phyloP scores from a whole-genome alignment of 1,140 invertebrate species.

The Dreissena rostriformis region DNA sequence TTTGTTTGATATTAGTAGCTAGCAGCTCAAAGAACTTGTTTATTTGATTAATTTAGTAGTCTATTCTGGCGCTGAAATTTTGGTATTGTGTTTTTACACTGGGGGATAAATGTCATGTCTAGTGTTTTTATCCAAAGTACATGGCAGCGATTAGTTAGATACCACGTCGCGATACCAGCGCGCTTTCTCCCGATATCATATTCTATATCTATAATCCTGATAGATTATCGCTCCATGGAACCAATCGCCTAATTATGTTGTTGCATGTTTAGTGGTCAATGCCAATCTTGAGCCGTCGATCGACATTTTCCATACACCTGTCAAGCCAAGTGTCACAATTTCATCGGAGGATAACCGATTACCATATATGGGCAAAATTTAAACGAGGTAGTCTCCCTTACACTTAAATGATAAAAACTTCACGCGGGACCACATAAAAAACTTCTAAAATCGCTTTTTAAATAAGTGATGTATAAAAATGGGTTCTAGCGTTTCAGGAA shows the following conservation, averaged over 20 bases:
- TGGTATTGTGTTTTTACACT: slow-evolving; percentile 25
- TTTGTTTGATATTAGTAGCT: neutral
- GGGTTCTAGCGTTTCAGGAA: too few relatives aligned
- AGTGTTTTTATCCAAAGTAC: slow-evolving; percentile 31
- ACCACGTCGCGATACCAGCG: slow-evolving; percentile 12
- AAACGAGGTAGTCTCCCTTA: neutral
- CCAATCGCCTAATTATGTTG: neutral
- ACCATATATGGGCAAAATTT: neutral
- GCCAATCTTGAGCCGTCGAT: neutral
- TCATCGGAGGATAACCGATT: too few relatives aligned
- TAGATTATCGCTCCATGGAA: slow-evolving; percentile 41
- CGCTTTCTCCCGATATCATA: slow-evolving; percentile 34
- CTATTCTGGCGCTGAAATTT: neutral
- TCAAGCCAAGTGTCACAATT: neutral
- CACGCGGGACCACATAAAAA: too few relatives aligned
- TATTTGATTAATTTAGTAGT: neutral
- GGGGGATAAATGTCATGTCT: slow-evolving; percentile 36
- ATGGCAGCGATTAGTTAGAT: slow-evolving; percentile 31
- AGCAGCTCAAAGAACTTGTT: neutral
- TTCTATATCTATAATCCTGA: slow-evolving; percentile 27
- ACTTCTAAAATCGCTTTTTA: too few relatives aligned
- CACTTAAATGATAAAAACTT: neutral
- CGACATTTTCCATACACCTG: neutral
- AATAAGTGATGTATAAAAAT: too few relatives aligned
- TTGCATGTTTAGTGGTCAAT: neutral